phyloP scores from a whole-genome alignment of 2,888 invertebrate species.

The Cantharis flavilabris region DNA sequence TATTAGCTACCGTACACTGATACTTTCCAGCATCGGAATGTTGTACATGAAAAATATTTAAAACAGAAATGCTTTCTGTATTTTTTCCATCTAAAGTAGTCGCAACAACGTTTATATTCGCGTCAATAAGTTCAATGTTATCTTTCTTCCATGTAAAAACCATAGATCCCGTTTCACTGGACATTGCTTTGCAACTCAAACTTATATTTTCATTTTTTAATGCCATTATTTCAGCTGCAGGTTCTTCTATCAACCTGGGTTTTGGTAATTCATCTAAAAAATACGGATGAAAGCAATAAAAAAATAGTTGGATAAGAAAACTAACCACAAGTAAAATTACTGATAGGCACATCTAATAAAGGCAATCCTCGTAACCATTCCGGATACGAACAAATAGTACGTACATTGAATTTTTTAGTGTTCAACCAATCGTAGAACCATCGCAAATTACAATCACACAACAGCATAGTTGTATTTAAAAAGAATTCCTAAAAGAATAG shows the following conservation, averaged over 20 bases:
- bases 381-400: constrained; percentile 83
- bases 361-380: constrained; percentile 71
- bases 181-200: constrained; percentile 80
- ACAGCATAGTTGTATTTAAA: constrained; percentile 74
- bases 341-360: constrained; percentile 68
- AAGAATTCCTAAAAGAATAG: constrained; percentile 54
- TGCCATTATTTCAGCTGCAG: constrained; percentile 79
- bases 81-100: constrained; percentile 61
- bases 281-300: background rate
- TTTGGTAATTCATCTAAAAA: constrained; percentile 76
- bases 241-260: constrained; percentile 82
- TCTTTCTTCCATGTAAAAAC: constrained; percentile 89
- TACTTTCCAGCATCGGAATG: constrained; percentile 86
- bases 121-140: constrained; percentile 64
- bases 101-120: constrained; percentile 48
- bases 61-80: constrained; percentile 70
- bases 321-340: constrained; percentile 70
- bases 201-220: constrained; percentile 86
- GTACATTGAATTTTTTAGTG: constrained; percentile 61
- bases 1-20: constrained; percentile 90
- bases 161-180: constrained; percentile 75
- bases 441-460: constrained; percentile 87
- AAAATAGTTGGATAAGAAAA: constrained; percentile 21
- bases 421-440: constrained; percentile 88
- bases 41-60: constrained; percentile 76